Evolutionary conservation across 2,888 invertebrate species (phyloP), one percentile per base, ranked within the genome.

Genomic region (Gymnoscelis rufifasciata): DNA sequence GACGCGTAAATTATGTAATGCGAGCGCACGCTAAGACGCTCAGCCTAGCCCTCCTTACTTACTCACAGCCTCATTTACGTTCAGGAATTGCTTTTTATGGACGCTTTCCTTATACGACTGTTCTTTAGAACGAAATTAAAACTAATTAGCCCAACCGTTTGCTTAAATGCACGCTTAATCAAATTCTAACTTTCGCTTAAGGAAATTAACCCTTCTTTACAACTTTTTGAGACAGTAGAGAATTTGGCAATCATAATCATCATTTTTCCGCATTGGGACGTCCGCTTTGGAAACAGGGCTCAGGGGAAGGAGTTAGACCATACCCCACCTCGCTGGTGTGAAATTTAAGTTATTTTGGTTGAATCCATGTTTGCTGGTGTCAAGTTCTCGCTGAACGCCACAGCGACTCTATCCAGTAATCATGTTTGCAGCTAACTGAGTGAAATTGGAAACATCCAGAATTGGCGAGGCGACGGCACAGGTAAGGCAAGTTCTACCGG

Each of bases 1-100:
- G 64, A 62, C 60, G 50, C 60, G 64, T 67, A 60, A 67, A 71
- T 72, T 67, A 69, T 71, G 64, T 68, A 69, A 68, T 60, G 54
- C 44, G 58, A 57, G 55, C 48, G 50, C 60, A 60, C 52, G 54
- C 54, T 19, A 19, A 19, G 19, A 19, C 60, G 57, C 41, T 5
- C 15, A 59, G 57, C 60, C 36, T 47, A 43, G 51, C 39, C 44
- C 42, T 46, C 40, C 46, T 51, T 42, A 59, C 55, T 59, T 64
- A 57, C 53, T 58, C 60, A 52, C 57, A 45, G 56, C 47, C 64
- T 65, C 63, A 63, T 68, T 68, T 68, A 51, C 59, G 54, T 63
- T 53, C 57, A 51, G 60, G 57, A 66, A 68, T 62, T 56, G 56
- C 60, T 56, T 62, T 57, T 66, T 68, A 61, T 61, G 57, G 40